Evolutionary conservation across 2,113 vertebrate genomes (phyloP), one percentile per base, ranked within the genome.

Genomic region (Lampris incognitus): DNA sequence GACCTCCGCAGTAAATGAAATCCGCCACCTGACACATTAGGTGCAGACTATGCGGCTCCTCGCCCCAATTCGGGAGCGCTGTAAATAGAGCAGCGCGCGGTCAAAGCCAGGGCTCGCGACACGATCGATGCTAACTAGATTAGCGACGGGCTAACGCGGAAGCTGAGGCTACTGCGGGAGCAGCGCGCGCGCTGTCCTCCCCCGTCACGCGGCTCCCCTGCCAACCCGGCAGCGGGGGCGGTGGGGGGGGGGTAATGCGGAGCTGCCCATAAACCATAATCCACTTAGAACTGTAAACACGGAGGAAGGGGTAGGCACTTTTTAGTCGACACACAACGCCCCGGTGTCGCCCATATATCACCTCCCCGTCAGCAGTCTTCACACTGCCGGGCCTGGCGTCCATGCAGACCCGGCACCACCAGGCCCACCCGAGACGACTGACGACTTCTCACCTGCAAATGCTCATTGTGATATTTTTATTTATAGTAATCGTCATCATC

Each of bases 261-360:
- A 71, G 76, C 79, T 72, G 75, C 80, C 84, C 84, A 3, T 46
- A 77, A 69, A 87, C 83, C 36, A 59, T 93, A 91, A 93, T 93
- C 89, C 89, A 75, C 87, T 92, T 92, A 92, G 24, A 73, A 88
- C 68, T 77, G 86, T 87, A 85, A 90, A 93, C 89, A 88, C 8
- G 48, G 62, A 64, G 80, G 84, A 81, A 56, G 71, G 71, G 51
- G 74, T 69, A 0, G 68, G 74, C 76, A 76, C 78, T 88, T 90
- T 87, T 88, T 87, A 88, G 87, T 85, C 86, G 86, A 64, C 24
- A n/a, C 72, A 78, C 79, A 76, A 69, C 72, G 88, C 63, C 75
- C 81, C 67, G 61, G 24, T 24, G 24, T 50, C 66, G 68, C 46
- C 44, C 3, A 71, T 88, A 80, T 44, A 89, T 89, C 88, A 87